phyloP scores from a whole-genome alignment of 2,888 invertebrate genomes.

The Incurvaria masculella region DNA sequence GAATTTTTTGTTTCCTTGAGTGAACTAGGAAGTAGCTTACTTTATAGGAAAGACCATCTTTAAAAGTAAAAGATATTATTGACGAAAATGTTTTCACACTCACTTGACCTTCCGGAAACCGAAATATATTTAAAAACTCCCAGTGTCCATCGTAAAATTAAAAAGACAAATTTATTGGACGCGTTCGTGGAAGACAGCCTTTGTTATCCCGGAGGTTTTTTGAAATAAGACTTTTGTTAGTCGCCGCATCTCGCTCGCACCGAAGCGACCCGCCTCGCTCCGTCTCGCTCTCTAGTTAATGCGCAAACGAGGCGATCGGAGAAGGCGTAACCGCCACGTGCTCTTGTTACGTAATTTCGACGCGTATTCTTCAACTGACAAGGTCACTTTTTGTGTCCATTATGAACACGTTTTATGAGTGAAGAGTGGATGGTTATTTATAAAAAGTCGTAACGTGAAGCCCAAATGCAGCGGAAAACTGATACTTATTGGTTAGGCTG shows the following conservation, averaged over 20 bases:
- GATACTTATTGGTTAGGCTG: constrained; percentile 43
- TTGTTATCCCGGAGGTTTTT: constrained; percentile 58
- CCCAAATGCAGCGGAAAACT: constrained; percentile 38
- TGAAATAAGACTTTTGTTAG: constrained; percentile 41
- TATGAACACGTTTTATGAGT: constrained; percentile 26
- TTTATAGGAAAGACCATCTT: no score
- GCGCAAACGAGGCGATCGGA: constrained; percentile 36
- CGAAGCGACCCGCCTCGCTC: constrained; percentile 27
- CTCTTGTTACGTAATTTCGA: constrained; percentile 49
- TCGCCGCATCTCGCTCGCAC: constrained; percentile 35
- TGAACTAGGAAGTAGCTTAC: no score
- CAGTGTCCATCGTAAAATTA: constrained; percentile 53
- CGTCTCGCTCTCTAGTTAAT: constrained; percentile 50
- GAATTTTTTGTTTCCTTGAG: no score
- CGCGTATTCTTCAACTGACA: constrained; percentile 52
- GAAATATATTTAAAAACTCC: constrained; percentile 37
- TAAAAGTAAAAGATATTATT: no score
- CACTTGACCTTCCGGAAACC: no score
- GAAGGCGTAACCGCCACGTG: constrained; percentile 52
- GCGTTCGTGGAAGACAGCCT: constrained; percentile 54
- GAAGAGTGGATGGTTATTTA: constrained; percentile 24
- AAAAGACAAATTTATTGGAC: constrained; percentile 58
- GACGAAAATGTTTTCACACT: no score
- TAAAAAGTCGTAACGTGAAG: constrained; percentile 47
- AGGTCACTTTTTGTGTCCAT: constrained; percentile 43